Percentiles rank a stretch among this genome's conserved stretches.
phyloP scores from a whole-genome alignment of 30 jellyfish, hydroid and myxozoan genomes.

The Sanderia malayensis region DNA sequence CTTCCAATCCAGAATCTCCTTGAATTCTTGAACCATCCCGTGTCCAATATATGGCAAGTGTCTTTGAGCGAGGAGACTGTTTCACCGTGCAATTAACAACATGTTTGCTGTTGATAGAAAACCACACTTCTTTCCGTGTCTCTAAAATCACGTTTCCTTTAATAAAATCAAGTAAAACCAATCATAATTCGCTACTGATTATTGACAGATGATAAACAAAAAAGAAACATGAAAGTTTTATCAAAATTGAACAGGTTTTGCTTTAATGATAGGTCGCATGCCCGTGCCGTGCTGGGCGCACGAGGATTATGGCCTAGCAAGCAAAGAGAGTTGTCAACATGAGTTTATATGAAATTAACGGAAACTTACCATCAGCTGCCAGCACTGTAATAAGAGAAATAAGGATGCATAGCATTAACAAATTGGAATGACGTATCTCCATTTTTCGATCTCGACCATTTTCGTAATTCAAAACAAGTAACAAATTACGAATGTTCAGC shows the following conservation, averaged over 20 bases:
- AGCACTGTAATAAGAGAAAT: neutral
- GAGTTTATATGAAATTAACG: too few relatives aligned
- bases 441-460: neutral
- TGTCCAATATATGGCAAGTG: slow-evolving; percentile 6
- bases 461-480: too few relatives aligned
- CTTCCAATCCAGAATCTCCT: neutral
- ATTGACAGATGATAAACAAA: too few relatives aligned
- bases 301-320: too few relatives aligned
- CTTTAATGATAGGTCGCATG: too few relatives aligned
- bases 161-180: too few relatives aligned
- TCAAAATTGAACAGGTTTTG: too few relatives aligned
- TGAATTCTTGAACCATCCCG: neutral
- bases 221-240: too few relatives aligned
- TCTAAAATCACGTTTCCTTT: neutral
- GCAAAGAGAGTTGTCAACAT: too few relatives aligned
- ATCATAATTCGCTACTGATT: too few relatives aligned
- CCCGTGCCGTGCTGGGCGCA: too few relatives aligned
- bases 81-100: slow-evolving; percentile 6
- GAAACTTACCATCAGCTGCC: neutral
- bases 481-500: too few relatives aligned
- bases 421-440: neutral
- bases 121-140: slow-evolving; percentile 21
- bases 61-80: neutral
- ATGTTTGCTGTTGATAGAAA: neutral
- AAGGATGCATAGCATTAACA: neutral